These are phyloP conservation scores for Rhamnusium bicolor DNA, from an alignment of 2,888 invertebrate species.

Conservation along the genomic window DNA sequence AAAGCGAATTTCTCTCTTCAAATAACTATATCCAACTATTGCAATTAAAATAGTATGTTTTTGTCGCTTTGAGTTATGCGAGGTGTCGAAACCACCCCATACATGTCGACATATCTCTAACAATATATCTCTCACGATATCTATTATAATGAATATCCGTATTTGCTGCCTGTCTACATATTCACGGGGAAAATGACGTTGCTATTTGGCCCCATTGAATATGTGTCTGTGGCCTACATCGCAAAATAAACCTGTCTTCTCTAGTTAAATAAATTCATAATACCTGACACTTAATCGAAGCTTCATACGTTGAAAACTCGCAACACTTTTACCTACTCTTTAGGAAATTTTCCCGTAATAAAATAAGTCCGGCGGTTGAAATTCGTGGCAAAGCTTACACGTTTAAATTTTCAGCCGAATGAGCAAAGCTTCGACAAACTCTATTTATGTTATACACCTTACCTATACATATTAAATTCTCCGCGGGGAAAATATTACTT, in stretches of 20 bases:
- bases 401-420: conserved; percentile 9
- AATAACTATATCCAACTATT: too few species aligned
- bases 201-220: background rate
- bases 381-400: background rate
- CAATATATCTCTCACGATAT: background rate
- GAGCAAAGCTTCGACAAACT: background rate
- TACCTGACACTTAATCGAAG: background rate
- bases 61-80: background rate
- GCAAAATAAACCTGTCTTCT: background rate
- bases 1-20: too few species aligned
- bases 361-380: background rate
- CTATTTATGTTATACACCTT: conserved; percentile 7
- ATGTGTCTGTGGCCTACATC: background rate
- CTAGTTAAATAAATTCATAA: background rate
- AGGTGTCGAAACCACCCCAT: background rate
- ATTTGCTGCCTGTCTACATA: background rate
- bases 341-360: background rate
- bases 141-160: background rate
- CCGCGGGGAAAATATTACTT: background rate
- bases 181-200: background rate
- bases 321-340: background rate
- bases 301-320: background rate
- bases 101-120: background rate
- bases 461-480: background rate
- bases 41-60: too few species aligned